Evolutionary conservation across 2,888 invertebrate species (phyloP).

Genomic region (Orgyia antiqua): DNA sequence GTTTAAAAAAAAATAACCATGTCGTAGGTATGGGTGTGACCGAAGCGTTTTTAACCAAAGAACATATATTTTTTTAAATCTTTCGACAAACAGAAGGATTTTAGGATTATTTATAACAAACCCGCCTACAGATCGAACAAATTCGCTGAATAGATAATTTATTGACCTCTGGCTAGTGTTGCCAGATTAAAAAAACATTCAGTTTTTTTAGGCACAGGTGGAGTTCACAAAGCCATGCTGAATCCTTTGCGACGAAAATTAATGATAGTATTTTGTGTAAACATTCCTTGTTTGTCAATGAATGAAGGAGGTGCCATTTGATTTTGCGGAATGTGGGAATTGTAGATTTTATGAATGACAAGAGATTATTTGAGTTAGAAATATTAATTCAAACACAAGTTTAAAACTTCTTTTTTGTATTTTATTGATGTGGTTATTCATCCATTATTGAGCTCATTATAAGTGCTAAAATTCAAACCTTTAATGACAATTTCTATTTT

Average conservation of each 20-base stretch:
- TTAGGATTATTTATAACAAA: conserved; percentile 34
- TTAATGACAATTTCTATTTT: too few species aligned
- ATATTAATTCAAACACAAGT: too few species aligned
- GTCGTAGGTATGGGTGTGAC: conserved; percentile 30
- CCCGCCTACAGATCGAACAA: conserved; percentile 70
- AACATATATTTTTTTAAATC: conserved; percentile 34
- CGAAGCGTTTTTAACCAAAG: conserved; percentile 24
- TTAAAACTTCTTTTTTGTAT: too few species aligned
- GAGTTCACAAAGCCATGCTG: too few species aligned
- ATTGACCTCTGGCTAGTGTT: conserved; percentile 46
- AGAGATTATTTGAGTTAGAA: too few species aligned
- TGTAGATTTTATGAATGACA: conserved; percentile 7
- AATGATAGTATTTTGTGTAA: conserved; percentile 54
- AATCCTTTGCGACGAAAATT: conserved; percentile 36
- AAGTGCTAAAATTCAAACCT: too few species aligned
- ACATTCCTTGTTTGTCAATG: conserved; percentile 56
- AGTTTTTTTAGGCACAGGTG: conserved; percentile 30
- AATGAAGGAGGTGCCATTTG: conserved; percentile 15
- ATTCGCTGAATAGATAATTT: conserved; percentile 68
- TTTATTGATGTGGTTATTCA: too few species aligned
- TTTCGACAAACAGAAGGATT: conserved; percentile 36
- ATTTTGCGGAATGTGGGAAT: conserved; percentile 6
- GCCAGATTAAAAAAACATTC: conserved; percentile 29
- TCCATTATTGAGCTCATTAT: too few species aligned
- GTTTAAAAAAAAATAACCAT: conserved; percentile 24